Base-by-base conservation (phyloP, 2,888 invertebrate species). In the Hemithea aestivaria region DNA sequence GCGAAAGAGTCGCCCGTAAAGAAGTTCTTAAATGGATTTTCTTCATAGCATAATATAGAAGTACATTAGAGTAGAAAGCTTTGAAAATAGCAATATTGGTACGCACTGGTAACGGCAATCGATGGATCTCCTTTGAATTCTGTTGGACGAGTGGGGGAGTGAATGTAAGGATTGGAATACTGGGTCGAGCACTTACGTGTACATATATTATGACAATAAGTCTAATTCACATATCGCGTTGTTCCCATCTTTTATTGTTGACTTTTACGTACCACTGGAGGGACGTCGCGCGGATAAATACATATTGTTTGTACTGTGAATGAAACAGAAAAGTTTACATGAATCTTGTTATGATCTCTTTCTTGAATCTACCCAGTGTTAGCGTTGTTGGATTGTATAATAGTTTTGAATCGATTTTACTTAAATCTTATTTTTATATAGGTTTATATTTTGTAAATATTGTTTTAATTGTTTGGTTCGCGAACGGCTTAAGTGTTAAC, bases 321-420 rank as follows among this genome's bases (percentile, higher is more conserved):
- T 57, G 62, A 69, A 55, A 64, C 53, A 59, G 51, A 54, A 56
- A 61, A 61, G 63, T 69, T 67, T 66, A 75, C 66, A 67, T 80
- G 87, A 85, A 87, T 87, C 87, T 87, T 77, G 73, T 75, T 70
- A 78, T 85, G 87, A 87, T 85, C 87, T 87, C 85, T 76, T 75
- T 68, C 65, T 72, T 70, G 85, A 85, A 85, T 85, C 85, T 85
- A 65, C 84, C 85, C 84, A 85, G 85, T 87, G 87, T 79, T 76
- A 67, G 60, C 72, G 66, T 79, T 77, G 79, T 75, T 79, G 81
- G 76, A 75, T 67, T 77, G 71, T 75, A 73, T 69, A 68, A 73
- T 69, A 62, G 59, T 73, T 67, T 71, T 64, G 58, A 67, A 66
- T 76, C 70, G 73, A 64, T 77, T 80, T 56, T 72, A 72, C 64